Percentiles rank a stretch among this genome's conserved stretches.
Conservation (phyloP, 2,113 vertebrate species). For the Neotragus pygmaeus region DNA sequence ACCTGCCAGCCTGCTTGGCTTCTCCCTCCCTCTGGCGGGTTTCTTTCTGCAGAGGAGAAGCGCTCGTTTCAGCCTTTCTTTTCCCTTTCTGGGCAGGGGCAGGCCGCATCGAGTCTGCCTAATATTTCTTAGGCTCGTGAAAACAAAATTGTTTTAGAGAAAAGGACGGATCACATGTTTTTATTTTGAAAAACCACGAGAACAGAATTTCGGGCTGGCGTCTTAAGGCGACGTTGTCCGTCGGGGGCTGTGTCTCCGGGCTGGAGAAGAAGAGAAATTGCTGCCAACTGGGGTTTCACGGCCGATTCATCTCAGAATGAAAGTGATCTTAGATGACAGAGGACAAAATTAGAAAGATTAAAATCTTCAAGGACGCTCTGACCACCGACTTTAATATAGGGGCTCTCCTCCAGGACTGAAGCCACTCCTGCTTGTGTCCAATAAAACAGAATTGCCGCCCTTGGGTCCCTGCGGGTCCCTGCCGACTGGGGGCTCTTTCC, state of each 20-base stretch:
- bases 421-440: not conserved
- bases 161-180: conserved; percentile 49
- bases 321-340: conserved; percentile 44
- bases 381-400: not conserved
- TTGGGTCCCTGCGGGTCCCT: fast-evolving
- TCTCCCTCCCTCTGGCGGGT: fast-evolving
- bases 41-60: not conserved
- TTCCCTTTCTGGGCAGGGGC: not conserved
- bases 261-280: not conserved
- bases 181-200: conserved; percentile 66
- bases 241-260: not conserved
- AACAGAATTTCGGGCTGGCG: conserved; percentile 40
- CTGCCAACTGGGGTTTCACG: conserved; percentile 43
- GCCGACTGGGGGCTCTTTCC: fast-evolving
- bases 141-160: not conserved
- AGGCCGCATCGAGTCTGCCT: not conserved
- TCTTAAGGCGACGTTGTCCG: conserved; percentile 46
- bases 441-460: not conserved
- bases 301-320: conserved; percentile 10
- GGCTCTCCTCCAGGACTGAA: not conserved
- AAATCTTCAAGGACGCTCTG: conserved; percentile 58
- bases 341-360: conserved; percentile 50
- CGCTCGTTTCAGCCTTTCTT: not conserved
- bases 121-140: conserved; percentile 32
- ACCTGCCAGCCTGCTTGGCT: not conserved